Evolutionary conservation across 2,113 vertebrate species (phyloP), one percentile per base, ranked within the genome.

Genomic region (Rhinopomastus cyanomelas): DNA sequence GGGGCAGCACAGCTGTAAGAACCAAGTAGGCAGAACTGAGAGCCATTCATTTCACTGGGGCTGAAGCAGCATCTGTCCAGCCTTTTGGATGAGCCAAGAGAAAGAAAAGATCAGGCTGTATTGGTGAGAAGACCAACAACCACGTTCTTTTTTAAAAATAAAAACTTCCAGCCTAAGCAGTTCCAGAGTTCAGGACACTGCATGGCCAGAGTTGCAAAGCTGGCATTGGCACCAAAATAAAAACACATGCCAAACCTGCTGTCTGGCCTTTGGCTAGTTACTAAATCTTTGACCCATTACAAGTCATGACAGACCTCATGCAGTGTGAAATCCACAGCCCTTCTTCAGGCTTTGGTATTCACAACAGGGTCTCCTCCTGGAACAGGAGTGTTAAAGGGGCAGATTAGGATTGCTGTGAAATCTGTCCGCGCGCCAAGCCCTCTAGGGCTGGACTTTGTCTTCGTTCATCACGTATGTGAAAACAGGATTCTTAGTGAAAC

Each of bases 121-220:
- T 12, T 5, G 7, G 5, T 9, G n/a, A 29, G 0, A 0, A 73
- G 49, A 11, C 16, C 16, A 48, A 3, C 2, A 26, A 51, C n/a
- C 46, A 49, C 25, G 6, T 51, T 66, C 30, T 65, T 66, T 20
- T 37, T 85, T 2, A 42, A 36, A 29, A 51, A 5, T 37, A 22
- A 19, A 5, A 42, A 42, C 52, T 27, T 44, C 42, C 29, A 90
- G n/a, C 39, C 46, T 37, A n/a, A 83, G 2, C 12, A 52, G 13
- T 39, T 55, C 27, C 36, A 22, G 26, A 56, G 22, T 6, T 59
- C 29, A 73, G 77, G 72, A 18, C 9, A 16, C 57, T 49, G 49
- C 12, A 15, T 16, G 18, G 51, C 20, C 44, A 27, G 22, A 60
- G 27, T 11, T 66, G n/a, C 37, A 30, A 65, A 85, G 9, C 12